Conservation (phyloP, 2,797 vertebrate genomes). For the Malurus splendens region DNA sequence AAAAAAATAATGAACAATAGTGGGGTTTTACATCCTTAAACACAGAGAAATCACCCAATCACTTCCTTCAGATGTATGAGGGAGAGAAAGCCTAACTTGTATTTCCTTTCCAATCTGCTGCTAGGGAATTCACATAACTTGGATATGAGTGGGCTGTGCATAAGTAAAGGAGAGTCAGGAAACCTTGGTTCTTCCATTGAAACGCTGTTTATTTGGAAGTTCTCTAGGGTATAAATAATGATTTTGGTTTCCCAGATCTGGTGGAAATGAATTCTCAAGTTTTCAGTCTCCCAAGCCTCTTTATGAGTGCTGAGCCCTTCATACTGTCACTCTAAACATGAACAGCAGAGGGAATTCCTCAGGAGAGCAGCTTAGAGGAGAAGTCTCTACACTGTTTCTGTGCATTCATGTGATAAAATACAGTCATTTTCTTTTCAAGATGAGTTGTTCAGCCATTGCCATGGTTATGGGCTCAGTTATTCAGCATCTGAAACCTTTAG, state of each 20-base stretch:
- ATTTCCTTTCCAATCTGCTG: neutral
- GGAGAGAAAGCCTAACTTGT: neutral
- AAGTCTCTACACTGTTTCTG: neutral
- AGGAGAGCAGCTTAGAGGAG: neutral
- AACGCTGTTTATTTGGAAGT: neutral
- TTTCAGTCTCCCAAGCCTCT: neutral
- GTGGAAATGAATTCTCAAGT: neutral
- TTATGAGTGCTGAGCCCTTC: neutral
- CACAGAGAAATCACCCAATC: neutral
- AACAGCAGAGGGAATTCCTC: neutral
- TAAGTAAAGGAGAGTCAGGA: neutral
- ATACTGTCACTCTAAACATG: neutral
- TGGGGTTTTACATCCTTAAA: neutral
- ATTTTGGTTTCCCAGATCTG: neutral
- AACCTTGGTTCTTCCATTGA: neutral
- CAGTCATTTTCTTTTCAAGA: neutral
- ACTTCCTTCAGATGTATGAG: neutral
- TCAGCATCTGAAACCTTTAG: neutral
- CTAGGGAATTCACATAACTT: neutral
- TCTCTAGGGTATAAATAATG: neutral
- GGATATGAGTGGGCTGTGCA: neutral
- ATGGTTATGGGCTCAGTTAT: neutral
- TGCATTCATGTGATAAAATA: conserved; percentile 1
- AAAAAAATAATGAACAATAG: neutral
- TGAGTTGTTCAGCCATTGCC: neutral